Evolutionary conservation across 2,888 invertebrate species (phyloP).

Genomic region (Lissonota sp.): DNA sequence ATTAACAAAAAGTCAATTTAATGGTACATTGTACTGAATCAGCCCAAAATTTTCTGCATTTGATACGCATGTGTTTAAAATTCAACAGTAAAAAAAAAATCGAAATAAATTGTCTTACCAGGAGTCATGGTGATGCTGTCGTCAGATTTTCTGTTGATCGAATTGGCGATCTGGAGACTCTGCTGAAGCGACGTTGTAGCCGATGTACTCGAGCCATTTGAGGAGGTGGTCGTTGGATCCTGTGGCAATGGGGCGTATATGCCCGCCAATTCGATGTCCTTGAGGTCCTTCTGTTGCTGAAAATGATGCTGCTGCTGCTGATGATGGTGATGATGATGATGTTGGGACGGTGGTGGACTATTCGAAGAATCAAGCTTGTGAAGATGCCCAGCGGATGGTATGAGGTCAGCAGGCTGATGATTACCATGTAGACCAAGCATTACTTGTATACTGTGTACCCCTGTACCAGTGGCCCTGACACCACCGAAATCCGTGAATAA

Average conservation of each 20-base stretch:
- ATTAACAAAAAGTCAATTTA: too few species aligned
- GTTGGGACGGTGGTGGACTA: constrained; percentile 83
- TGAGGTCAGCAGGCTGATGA: constrained; percentile 79
- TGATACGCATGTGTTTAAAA: too few species aligned
- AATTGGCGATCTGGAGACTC: constrained; percentile 77
- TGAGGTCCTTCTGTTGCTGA: constrained; percentile 83
- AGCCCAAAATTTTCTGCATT: too few species aligned
- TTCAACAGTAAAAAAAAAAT: constrained; percentile 15
- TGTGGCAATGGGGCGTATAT: constrained; percentile 82
- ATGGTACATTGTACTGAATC: too few species aligned
- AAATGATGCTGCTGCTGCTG: constrained; percentile 83
- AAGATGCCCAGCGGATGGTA: constrained; percentile 79
- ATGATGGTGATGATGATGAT: constrained; percentile 77
- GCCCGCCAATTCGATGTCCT: constrained; percentile 80
- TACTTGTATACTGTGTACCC: constrained; percentile 88
- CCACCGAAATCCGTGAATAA: constrained; percentile 91
- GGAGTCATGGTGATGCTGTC: constrained; percentile 78
- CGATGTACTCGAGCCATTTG: constrained; percentile 70
- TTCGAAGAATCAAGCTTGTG: constrained; percentile 84
- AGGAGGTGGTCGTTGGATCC: constrained; percentile 84
- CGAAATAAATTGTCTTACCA: constrained; percentile 70
- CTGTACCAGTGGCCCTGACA: constrained; percentile 84
- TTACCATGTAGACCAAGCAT: constrained; percentile 87
- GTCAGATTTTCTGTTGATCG: constrained; percentile 79
- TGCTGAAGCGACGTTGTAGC: constrained; percentile 81